Evolutionary conservation across 1,140 invertebrate species (phyloP).

Genomic region (Orius insidiosus): DNA sequence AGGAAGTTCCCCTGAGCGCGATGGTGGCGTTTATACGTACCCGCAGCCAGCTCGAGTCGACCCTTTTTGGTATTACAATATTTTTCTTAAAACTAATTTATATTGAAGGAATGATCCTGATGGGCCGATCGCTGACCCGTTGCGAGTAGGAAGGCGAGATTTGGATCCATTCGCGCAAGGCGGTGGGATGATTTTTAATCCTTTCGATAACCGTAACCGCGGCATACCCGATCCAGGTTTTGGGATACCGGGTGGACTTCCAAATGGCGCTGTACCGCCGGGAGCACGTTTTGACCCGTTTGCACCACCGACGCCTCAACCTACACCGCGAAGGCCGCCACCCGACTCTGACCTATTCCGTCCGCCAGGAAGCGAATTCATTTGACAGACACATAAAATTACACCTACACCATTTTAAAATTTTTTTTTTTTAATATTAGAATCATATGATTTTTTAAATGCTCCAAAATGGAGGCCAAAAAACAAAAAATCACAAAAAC

Average conservation of each 20-base stretch:
- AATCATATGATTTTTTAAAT: no score
- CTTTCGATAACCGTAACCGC: slow-evolving; percentile 23
- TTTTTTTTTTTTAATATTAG: no score
- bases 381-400: no score
- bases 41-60: slow-evolving; percentile 24
- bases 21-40: slow-evolving; percentile 11
- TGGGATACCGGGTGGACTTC: slow-evolving; percentile 35
- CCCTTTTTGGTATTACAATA: slow-evolving; percentile 12
- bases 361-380: slow-evolving; percentile 56
- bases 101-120: no score
- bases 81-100: no score
- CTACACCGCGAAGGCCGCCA: slow-evolving; percentile 22
- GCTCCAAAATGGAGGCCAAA: no score
- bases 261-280: slow-evolving; percentile 52
- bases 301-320: slow-evolving; percentile 37
- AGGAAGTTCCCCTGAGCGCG: neutral
- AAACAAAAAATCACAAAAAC: no score
- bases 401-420: no score
- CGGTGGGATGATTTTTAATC: slow-evolving; percentile 63
- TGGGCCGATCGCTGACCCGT: slow-evolving; percentile 29
- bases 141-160: slow-evolving; percentile 50
- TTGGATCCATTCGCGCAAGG: slow-evolving; percentile 47
- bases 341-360: slow-evolving; percentile 58
- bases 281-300: slow-evolving; percentile 69
- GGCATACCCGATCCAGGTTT: slow-evolving; percentile 28